These are phyloP conservation scores for Baryphthengus martii DNA, from an alignment of 2,113 vertebrate genomes.

Conservation along the genomic window DNA sequence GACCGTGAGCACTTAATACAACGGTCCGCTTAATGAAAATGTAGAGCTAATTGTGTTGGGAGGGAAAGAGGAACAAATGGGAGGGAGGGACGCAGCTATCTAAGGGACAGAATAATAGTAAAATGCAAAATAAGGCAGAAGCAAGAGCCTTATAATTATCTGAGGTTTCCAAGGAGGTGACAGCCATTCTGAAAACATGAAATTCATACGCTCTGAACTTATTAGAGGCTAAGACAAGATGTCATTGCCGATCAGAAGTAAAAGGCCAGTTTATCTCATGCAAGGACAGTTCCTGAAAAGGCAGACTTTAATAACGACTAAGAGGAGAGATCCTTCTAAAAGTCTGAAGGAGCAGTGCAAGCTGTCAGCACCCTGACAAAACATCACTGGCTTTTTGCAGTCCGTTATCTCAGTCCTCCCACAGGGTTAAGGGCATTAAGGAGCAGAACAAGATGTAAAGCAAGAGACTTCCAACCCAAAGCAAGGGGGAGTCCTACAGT, in stretches of 20 bases:
- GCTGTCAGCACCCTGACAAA: background rate
- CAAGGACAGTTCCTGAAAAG: background rate
- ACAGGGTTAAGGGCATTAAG: background rate
- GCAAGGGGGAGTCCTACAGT: background rate
- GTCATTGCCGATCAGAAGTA: constrained; percentile 32
- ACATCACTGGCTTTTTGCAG: background rate
- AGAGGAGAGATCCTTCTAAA: background rate
- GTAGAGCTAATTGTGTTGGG: constrained; percentile 13
- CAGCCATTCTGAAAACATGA: constrained; percentile 13
- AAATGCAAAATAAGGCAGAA: constrained; percentile 23
- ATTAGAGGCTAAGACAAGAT: constrained; percentile 31
- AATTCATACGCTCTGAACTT: constrained; percentile 17
- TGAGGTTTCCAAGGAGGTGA: constrained; percentile 29
- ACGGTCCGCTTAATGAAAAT: constrained; percentile 18
- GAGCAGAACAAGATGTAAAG: background rate
- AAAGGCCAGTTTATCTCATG: constrained; percentile 27
- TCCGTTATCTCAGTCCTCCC: background rate
- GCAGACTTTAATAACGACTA: background rate
- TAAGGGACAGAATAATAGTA: background rate
- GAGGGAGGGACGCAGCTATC: background rate
- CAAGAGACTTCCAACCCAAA: background rate
- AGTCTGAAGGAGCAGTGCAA: background rate
- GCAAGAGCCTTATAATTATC: background rate
- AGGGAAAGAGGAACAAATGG: background rate
- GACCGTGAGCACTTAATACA: background rate